phyloP scores from a whole-genome alignment of 2,888 invertebrate species.

The Andrena flavipes region DNA sequence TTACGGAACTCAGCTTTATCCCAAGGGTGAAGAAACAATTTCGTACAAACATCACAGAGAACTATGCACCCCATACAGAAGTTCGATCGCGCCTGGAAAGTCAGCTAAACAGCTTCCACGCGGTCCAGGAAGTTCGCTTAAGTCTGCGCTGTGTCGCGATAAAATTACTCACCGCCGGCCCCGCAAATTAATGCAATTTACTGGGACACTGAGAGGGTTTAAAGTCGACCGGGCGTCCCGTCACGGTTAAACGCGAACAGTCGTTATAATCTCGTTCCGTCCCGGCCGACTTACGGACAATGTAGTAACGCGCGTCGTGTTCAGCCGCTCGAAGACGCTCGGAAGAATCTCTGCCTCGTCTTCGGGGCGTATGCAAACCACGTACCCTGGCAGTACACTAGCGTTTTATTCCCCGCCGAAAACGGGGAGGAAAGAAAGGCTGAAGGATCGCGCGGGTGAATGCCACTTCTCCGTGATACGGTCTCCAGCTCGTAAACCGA shows the following conservation, averaged over 20 bases:
- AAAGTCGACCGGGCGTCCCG: conserved; percentile 6
- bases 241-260: conserved; percentile 26
- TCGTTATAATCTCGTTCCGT: conserved; percentile 39
- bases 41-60: neutral
- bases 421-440: neutral
- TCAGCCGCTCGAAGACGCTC: neutral
- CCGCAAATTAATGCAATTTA: conserved; percentile 41
- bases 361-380: conserved; percentile 34
- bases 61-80: neutral
- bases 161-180: neutral
- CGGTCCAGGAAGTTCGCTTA: neutral
- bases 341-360: neutral
- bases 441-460: neutral
- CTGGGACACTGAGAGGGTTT: conserved; percentile 3
- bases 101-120: neutral
- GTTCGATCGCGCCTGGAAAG: neutral
- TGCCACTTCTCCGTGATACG: neutral
- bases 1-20: too few relatives aligned
- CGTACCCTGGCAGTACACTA: conserved; percentile 14
- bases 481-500: conserved; percentile 40
- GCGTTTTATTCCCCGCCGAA: conserved; percentile 28
- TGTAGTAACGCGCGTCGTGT: neutral
- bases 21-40: too few relatives aligned
- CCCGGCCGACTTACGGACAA: conserved; percentile 14
- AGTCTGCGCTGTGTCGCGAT: neutral